Base-by-base conservation (phyloP, 2,888 invertebrate species). In the Drosophila melanosoma region DNA sequence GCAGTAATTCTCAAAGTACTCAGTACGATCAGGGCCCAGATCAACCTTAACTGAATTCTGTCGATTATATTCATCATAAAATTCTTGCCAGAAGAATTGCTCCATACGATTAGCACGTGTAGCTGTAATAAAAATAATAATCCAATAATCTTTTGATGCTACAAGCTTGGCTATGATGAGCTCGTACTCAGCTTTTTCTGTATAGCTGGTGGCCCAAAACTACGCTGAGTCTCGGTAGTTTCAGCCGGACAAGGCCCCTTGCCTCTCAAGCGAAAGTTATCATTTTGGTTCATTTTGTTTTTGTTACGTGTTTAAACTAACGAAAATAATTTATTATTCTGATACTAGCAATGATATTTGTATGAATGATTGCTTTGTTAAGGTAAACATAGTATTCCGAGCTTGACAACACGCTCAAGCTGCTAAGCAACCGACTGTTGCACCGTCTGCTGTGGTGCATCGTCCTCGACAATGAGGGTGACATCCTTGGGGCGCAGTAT, bases 401-500 rank as follows among this genome's bases (percentile, higher is more conserved):
- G 49, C 65, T 48, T 71, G 71, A 51, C 64, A 77, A 80, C 74
- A 15, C 1, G 5, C 17, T 15, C 7, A 40, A 57, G 23, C 8
- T 60, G 63, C 79, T 83, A 83, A 67, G 78, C 78, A 77, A 83
- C 77, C n/a, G 70, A 57, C n/a, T 54, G 64, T 17, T 75, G 62
- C 12, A 68, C 53, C 29, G 60, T 32, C 7, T 38, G 51, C 17
- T 12, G 40, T 10, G 65, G 42, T 3, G 42, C 6, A 10, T 88
- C 78, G 49, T 91, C 89, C 42, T 91, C 90, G 8, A 91, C 85
- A 23, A 92, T 93, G 56, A 95, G 93, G 73, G 94, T 92, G 3
- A 94, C 94, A 86, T 95, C 94, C 79, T 94, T 94, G 3, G 96
- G 96, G 86, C 95, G 95, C 74, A 96, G 93, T 54, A 96, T 82